Conservation (phyloP, 2,888 invertebrate genomes). For the Eubasilissa splendida region DNA sequence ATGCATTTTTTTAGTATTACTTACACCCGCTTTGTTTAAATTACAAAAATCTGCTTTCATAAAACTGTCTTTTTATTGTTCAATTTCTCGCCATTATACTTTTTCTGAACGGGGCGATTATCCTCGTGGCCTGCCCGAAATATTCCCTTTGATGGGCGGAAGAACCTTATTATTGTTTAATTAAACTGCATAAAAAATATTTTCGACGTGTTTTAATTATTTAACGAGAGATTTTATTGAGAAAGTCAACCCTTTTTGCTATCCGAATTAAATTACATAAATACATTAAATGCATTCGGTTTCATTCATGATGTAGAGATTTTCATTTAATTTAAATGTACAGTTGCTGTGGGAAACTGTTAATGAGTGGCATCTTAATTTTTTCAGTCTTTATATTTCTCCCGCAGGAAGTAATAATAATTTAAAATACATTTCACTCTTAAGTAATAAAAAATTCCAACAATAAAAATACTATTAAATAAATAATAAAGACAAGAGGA, state of each 20-base stretch:
- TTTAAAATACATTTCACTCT: no score
- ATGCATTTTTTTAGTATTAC: no score
- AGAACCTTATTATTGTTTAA: slow-evolving; percentile 5
- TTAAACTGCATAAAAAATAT: slow-evolving; percentile 1
- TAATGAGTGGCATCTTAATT: no score
- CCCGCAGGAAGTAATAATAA: no score
- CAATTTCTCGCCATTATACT: slow-evolving; percentile 52
- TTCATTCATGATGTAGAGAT: slow-evolving; percentile 23
- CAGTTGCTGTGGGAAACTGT: not conserved
- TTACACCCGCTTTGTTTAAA: no score
- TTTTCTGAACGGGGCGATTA: slow-evolving; percentile 31
- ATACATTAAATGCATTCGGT: not conserved
- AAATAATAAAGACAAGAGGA: not conserved
- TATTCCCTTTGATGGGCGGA: slow-evolving; percentile 4
- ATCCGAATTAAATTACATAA: slow-evolving; percentile 16
- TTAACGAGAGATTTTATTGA: slow-evolving; percentile 11
- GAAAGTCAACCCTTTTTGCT: not conserved
- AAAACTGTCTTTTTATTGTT: slow-evolving; percentile 40
- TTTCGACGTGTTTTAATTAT: not conserved
- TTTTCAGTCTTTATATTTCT: no score
- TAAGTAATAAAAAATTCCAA: no score
- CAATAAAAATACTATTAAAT: no score
- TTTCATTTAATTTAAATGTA: not conserved
- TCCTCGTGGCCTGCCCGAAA: not conserved
- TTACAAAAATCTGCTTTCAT: not conserved